Percentiles rank a stretch among this genome's conserved stretches.
phyloP scores from a whole-genome alignment of 2,113 vertebrate genomes.

The Lycocorax pyrrhopterus region DNA sequence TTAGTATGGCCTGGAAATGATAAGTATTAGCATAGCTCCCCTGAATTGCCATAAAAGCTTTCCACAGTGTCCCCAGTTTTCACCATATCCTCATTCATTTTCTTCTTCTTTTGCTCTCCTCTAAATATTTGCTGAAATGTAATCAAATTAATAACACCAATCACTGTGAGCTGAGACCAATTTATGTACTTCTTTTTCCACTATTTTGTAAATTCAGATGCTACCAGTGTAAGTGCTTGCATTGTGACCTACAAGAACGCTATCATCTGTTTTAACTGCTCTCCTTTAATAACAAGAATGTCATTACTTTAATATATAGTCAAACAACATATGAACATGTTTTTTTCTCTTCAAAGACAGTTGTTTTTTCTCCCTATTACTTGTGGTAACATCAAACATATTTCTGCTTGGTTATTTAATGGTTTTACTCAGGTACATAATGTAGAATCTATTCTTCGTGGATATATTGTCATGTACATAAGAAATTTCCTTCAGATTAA shows the following conservation, averaged over 20 bases:
- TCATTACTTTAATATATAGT: neutral
- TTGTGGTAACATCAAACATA: neutral
- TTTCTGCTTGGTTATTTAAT: neutral
- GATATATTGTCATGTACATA: neutral
- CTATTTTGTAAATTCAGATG: neutral
- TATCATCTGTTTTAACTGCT: neutral
- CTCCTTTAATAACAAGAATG: neutral
- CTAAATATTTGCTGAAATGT: neutral
- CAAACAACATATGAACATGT: fast-evolving
- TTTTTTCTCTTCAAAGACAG: neutral
- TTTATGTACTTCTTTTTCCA: neutral
- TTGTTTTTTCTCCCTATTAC: neutral
- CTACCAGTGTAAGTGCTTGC: neutral
- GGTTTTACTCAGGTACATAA: neutral
- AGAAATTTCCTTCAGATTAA: neutral
- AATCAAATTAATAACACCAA: neutral
- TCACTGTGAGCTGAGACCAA: fast-evolving
- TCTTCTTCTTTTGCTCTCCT: neutral
- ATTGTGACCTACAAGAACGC: neutral
- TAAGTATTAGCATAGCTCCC: neutral
- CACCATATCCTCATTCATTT: neutral
- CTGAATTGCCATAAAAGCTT: neutral
- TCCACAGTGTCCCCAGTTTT: neutral
- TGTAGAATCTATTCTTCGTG: neutral
- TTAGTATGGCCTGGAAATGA: fast-evolving